Percentiles rank a stretch among this genome's conserved stretches.
Conservation (phyloP, 2,113 vertebrate genomes). For the Barnardius zonarius region DNA sequence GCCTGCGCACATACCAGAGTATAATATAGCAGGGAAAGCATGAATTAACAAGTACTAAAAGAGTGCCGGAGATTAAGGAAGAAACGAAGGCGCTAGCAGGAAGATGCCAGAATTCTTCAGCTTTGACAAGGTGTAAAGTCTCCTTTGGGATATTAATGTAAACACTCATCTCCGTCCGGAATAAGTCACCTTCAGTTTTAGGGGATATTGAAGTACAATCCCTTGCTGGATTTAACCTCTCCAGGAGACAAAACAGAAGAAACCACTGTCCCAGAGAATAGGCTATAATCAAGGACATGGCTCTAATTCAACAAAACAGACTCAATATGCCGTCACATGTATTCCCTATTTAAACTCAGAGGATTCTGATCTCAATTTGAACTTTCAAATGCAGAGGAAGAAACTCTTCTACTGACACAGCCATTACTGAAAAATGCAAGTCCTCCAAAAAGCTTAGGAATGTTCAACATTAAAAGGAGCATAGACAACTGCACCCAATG, state of each 20-base stretch:
- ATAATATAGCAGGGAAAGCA: not conserved
- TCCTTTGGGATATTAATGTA: not conserved
- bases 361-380: not conserved
- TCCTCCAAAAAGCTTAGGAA: not conserved
- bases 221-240: not conserved
- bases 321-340: not conserved
- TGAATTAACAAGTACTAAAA: slow-evolving; percentile 40
- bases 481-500: not conserved
- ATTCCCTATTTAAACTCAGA: not conserved
- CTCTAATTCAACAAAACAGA: not conserved
- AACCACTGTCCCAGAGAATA: not conserved
- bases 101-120: not conserved
- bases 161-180: not conserved
- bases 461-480: not conserved
- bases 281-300: not conserved
- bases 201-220: not conserved
- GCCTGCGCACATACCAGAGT: not conserved
- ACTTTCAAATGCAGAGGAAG: not conserved
- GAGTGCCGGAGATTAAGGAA: not conserved
- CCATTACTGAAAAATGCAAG: not conserved
- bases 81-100: not conserved
- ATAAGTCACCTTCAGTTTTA: not conserved
- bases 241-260: not conserved
- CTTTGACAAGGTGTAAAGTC: slow-evolving; percentile 14
- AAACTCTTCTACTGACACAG: not conserved